Conservation (phyloP, 2,797 vertebrate genomes). For the Clarias platycephalus region DNA sequence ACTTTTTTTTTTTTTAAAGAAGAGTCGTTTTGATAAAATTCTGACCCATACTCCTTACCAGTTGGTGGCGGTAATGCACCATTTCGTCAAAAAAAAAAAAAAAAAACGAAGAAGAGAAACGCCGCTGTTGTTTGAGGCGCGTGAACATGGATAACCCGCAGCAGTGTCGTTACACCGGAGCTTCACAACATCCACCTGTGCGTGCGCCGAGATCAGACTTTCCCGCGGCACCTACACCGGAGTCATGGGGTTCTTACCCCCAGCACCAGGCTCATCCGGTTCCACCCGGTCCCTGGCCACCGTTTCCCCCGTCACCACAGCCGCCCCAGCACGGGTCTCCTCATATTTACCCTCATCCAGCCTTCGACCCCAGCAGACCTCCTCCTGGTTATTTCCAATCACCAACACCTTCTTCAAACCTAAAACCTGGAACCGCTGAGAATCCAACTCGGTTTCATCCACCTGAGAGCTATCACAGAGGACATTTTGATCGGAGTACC, state of each 20-base stretch:
- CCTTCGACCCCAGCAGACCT: slow-evolving; percentile 65
- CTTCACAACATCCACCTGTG: not conserved
- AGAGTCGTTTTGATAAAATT: too few relatives aligned
- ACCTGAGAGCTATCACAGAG: not conserved
- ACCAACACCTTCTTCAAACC: not conserved
- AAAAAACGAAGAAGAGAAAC: not conserved
- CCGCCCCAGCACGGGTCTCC: not conserved
- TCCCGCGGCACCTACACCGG: not conserved
- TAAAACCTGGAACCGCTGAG: not conserved
- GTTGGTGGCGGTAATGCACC: too few relatives aligned
- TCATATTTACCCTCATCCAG: slow-evolving; percentile 34
- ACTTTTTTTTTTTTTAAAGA: too few relatives aligned
- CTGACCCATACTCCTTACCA: too few relatives aligned
- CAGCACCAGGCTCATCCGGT: slow-evolving; percentile 13
- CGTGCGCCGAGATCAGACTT: slow-evolving; percentile 2
- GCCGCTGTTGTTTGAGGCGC: not conserved
- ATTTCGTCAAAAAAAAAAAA: too few relatives aligned
- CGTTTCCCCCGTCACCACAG: slow-evolving; percentile 1
- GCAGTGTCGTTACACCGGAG: not conserved
- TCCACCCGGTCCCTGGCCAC: slow-evolving; percentile 22
- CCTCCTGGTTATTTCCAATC: slow-evolving; percentile 61
- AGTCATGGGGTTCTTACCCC: slow-evolving; percentile 21
- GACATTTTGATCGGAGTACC: slow-evolving; percentile 24
- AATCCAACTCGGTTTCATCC: not conserved
- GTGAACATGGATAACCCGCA: slow-evolving; percentile 7